Conservation (phyloP, 2,113 vertebrate species). For the Pachypanchax playfairii region DNA sequence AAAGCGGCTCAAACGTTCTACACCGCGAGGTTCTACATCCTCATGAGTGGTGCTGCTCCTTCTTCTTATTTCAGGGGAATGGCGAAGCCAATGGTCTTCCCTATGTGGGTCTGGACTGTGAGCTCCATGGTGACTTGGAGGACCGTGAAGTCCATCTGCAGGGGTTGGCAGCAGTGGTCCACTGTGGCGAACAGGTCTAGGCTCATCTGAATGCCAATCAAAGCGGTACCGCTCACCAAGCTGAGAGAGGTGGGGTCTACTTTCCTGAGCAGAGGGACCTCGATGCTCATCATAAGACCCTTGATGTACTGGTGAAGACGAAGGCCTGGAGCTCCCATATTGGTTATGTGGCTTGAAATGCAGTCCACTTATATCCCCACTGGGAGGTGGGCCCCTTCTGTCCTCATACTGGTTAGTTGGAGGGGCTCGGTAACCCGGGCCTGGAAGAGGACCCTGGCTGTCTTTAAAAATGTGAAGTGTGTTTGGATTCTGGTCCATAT, state of each 20-base stretch:
- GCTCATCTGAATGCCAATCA: conserved; percentile 79
- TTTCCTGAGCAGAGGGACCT: conserved; percentile 80
- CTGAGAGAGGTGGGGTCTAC: conserved; percentile 78
- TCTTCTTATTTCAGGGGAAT: conserved; percentile 82
- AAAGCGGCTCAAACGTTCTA: conserved; percentile 84
- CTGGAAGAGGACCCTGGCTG: conserved; percentile 55
- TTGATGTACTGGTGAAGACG: conserved; percentile 80
- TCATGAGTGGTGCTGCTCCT: conserved; percentile 80
- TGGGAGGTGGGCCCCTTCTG: conserved; percentile 68
- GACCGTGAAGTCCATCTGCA: conserved; percentile 73
- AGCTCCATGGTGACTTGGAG: conserved; percentile 69
- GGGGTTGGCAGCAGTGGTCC: conserved; percentile 88
- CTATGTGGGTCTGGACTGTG: conserved; percentile 84
- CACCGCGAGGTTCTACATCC: conserved; percentile 71
- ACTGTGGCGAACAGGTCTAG: conserved; percentile 81
- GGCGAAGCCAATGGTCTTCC: conserved; percentile 80
- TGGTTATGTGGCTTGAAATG: conserved; percentile 74
- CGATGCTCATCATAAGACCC: conserved; percentile 88
- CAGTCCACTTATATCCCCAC: conserved; percentile 68
- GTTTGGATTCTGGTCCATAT: conserved; percentile 64
- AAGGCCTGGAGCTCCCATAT: conserved; percentile 84
- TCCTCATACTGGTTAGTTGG: conserved; percentile 81
- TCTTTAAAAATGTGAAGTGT: conserved; percentile 68
- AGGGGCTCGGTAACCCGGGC: conserved; percentile 67
- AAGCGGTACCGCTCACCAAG: conserved; percentile 86